A percentile compares a stretch with the other conserved stretches of the same genome.
These are phyloP conservation scores for Hormaphis cornu DNA, from an alignment of 1,140 invertebrate species.

Conservation along the genomic window DNA sequence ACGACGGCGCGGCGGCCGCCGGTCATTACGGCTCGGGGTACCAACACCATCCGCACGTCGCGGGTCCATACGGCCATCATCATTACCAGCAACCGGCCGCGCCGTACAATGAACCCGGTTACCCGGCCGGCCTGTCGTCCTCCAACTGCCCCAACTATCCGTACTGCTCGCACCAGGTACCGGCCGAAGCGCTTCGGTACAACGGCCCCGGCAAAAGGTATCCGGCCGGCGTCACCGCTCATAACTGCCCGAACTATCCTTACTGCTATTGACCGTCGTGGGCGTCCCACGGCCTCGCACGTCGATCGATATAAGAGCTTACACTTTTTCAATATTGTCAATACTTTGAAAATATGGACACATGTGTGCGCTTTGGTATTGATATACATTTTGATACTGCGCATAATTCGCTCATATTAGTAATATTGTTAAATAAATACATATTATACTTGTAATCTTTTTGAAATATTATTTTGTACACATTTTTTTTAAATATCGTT, in stretches of 20 bases:
- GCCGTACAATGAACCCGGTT: slow-evolving; percentile 33
- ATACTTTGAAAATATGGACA: no score
- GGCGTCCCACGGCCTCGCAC: no score
- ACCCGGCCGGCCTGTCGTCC: slow-evolving; percentile 32
- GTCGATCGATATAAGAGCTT: no score
- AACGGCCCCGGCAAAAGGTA: slow-evolving; percentile 38
- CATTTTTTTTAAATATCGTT: no score
- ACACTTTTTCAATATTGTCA: no score
- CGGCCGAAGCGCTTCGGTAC: slow-evolving; percentile 16
- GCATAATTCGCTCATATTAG: no score
- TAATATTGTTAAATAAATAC: no score
- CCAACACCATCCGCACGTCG: neutral
- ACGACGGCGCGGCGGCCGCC: no score
- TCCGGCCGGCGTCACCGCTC: slow-evolving; percentile 47
- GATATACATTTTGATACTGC: no score
- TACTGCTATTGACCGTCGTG: slow-evolving; percentile 41
- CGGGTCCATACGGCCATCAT: slow-evolving; percentile 33
- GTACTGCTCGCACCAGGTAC: slow-evolving; percentile 33
- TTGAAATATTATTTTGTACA: no score
- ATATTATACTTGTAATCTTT: no score
- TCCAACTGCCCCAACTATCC: slow-evolving; percentile 36
- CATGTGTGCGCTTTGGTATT: no score
- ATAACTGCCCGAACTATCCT: slow-evolving; percentile 49
- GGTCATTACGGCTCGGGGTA: neutral
- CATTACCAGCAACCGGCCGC: slow-evolving; percentile 39